Evolutionary conservation across 2,113 vertebrate genomes (phyloP).

Genomic region (Onychostoma macrolepis): DNA sequence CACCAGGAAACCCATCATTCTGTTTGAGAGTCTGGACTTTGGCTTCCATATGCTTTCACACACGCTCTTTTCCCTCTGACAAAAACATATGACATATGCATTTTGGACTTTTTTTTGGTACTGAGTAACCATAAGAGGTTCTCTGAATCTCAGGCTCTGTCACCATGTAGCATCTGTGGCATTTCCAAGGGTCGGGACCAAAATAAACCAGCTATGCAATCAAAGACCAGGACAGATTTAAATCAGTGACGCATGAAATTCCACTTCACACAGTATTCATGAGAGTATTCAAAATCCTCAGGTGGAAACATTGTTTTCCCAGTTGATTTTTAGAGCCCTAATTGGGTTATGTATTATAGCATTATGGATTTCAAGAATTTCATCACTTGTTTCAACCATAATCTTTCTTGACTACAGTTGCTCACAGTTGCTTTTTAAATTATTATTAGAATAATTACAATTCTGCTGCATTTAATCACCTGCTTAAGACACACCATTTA

Average conservation of each 20-base stretch:
- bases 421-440: background rate
- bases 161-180: background rate
- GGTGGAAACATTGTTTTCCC: background rate
- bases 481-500: background rate
- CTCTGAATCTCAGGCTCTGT: background rate
- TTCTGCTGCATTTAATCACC: background rate
- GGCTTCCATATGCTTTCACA: background rate
- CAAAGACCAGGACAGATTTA: background rate
- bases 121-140: background rate
- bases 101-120: background rate
- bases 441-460: too few species aligned
- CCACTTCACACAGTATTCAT: background rate
- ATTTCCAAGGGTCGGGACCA: slow-evolving; percentile 17
- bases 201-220: slow-evolving; percentile 27
- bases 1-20: background rate
- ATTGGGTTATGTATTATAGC: background rate
- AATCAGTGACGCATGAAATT: slow-evolving; percentile 22
- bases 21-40: background rate
- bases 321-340: background rate
- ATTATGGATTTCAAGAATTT: background rate
- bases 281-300: background rate
- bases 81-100: background rate
- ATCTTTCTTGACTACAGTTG: background rate
- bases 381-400: background rate
- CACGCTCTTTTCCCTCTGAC: background rate